Conservation (phyloP, 2,797 vertebrate species). For the Sebastes vulpes region DNA sequence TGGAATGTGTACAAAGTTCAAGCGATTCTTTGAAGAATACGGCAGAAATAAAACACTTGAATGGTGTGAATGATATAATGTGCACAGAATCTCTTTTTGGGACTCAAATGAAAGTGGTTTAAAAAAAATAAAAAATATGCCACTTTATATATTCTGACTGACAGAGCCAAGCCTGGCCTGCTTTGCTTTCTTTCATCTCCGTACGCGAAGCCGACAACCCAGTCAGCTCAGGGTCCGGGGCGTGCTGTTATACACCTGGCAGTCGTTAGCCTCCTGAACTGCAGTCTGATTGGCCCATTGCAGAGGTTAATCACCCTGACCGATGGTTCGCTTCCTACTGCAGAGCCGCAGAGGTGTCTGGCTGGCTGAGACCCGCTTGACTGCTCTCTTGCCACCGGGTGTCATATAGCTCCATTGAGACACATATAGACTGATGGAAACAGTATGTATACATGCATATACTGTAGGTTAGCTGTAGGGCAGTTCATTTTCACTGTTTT, state of each 20-base stretch:
- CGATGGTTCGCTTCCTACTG: conserved; percentile 57
- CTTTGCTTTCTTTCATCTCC: conserved; percentile 44
- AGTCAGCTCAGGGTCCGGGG: conserved; percentile 4
- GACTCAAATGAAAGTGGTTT: neutral
- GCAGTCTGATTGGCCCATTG: conserved; percentile 64
- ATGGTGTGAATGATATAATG: neutral
- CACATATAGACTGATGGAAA: neutral
- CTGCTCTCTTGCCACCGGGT: conserved; percentile 22
- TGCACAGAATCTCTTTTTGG: neutral
- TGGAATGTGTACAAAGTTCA: conserved; percentile 34
- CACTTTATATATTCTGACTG: conserved; percentile 23
- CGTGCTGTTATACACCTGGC: conserved; percentile 68
- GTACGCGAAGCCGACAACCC: conserved; percentile 7
- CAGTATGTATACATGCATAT: neutral
- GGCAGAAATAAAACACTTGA: neutral
- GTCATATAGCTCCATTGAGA: conserved; percentile 4
- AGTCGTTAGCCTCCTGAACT: conserved; percentile 67
- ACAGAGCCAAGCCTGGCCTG: neutral
- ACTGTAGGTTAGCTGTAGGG: neutral
- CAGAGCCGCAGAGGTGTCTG: conserved; percentile 39
- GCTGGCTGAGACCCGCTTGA: neutral
- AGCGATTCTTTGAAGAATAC: conserved; percentile 3
- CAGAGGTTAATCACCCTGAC: conserved; percentile 74
- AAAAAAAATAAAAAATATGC: neutral
- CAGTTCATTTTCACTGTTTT: neutral